A percentile compares a stretch with the other conserved stretches of the same genome.
Evolutionary conservation across 1,140 invertebrate genomes (phyloP).

Genomic region (Prorops nasuta): DNA sequence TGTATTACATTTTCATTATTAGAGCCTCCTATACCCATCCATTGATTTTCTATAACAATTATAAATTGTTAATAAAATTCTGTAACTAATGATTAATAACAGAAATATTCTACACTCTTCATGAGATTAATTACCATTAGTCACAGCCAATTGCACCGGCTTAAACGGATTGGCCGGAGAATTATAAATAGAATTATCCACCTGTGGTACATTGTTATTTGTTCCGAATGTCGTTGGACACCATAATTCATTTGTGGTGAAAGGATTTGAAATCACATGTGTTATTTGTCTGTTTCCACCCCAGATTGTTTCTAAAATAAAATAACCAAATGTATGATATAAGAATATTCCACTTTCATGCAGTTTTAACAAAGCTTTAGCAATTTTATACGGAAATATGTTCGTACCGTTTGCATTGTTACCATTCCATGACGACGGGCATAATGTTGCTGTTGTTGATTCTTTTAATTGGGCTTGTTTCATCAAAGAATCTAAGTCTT

Average conservation of each 20-base stretch:
- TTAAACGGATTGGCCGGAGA: constrained; percentile 48
- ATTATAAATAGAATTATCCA: constrained; percentile 42
- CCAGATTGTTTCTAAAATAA: constrained; percentile 44
- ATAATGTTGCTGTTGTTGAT: constrained; percentile 30
- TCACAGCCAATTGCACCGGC: constrained; percentile 40
- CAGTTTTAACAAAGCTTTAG: too few relatives aligned
- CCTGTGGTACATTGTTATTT: constrained; percentile 48
- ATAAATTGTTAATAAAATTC: constrained; percentile 11
- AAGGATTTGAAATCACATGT: constrained; percentile 51
- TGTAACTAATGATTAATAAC: constrained; percentile 1
- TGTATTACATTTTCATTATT: constrained; percentile 50
- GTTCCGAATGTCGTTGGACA: constrained; percentile 44
- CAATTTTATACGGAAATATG: too few relatives aligned
- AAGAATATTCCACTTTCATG: neutral
- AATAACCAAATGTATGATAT: constrained; percentile 7
- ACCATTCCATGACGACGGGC: constrained; percentile 43
- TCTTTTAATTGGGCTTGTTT: constrained; percentile 55
- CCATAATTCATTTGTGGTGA: constrained; percentile 44
- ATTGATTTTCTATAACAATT: constrained; percentile 44
- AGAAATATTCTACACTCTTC: neutral
- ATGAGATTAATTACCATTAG: constrained; percentile 40
- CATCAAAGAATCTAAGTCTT: constrained; percentile 74
- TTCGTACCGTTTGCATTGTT: constrained; percentile 44
- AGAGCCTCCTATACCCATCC: constrained; percentile 43
- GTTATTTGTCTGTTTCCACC: constrained; percentile 39